Conservation (phyloP, 2,113 vertebrate genomes). For the Thalassoma bifasciatum region DNA sequence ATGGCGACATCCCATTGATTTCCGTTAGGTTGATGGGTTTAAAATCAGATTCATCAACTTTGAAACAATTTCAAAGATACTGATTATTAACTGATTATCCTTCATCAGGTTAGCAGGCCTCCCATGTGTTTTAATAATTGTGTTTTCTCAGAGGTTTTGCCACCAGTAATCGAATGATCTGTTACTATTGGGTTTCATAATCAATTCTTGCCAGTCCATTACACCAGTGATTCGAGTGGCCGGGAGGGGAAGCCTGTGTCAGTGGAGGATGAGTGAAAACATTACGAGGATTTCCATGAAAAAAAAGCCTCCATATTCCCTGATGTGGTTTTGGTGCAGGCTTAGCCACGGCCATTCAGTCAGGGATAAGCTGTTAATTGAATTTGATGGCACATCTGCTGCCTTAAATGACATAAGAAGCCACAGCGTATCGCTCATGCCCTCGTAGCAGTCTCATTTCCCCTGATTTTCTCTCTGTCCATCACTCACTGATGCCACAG, state of each 20-base stretch:
- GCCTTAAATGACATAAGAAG: constrained; percentile 52
- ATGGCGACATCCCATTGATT: constrained; percentile 35
- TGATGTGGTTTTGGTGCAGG: constrained; percentile 49
- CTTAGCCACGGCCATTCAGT: constrained; percentile 30
- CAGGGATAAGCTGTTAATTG: constrained; percentile 64
- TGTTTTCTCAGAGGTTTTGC: constrained; percentile 35
- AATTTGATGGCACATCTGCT: constrained; percentile 70
- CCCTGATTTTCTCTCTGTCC: background rate
- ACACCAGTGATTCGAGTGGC: constrained; percentile 33
- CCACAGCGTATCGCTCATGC: constrained; percentile 21
- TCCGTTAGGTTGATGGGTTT: constrained; percentile 35
- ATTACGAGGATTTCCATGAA: constrained; percentile 47
- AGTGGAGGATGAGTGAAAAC: constrained; percentile 52
- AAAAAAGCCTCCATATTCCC: constrained; percentile 49
- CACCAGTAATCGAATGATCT: constrained; percentile 65
- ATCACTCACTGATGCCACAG: constrained; percentile 1
- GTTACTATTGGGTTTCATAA: constrained; percentile 49
- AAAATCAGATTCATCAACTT: constrained; percentile 45
- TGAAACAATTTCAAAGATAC: constrained; percentile 47
- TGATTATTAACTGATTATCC: constrained; percentile 68
- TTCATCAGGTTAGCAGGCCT: constrained; percentile 51
- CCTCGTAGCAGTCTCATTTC: constrained; percentile 4
- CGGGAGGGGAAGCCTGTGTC: constrained; percentile 31
- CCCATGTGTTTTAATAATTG: constrained; percentile 52
- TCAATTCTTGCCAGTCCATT: constrained; percentile 67